A percentile compares a stretch with the other conserved stretches of the same genome.
phyloP scores from a whole-genome alignment of 2,888 invertebrate genomes.

The Dicycla oo region DNA sequence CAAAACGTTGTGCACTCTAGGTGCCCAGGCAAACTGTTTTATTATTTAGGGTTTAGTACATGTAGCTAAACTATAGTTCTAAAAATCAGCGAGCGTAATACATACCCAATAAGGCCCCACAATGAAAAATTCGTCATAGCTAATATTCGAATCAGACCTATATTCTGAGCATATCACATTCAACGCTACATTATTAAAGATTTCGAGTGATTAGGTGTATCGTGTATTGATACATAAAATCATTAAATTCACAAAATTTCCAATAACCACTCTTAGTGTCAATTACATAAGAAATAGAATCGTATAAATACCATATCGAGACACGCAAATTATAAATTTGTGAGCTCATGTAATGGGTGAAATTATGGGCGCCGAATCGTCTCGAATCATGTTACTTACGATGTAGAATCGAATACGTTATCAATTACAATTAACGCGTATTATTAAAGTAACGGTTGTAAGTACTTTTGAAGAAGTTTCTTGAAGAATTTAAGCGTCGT shows the following conservation, averaged over 20 bases:
- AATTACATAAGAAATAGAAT: constrained; percentile 74
- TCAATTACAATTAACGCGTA: constrained; percentile 85
- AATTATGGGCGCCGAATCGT: constrained; percentile 84
- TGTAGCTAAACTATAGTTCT: neutral
- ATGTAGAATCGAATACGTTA: constrained; percentile 81
- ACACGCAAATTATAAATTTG: constrained; percentile 82
- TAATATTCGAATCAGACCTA: constrained; percentile 74
- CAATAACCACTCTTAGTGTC: constrained; percentile 66
- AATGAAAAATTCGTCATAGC: constrained; percentile 73
- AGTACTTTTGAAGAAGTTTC: constrained; percentile 82
- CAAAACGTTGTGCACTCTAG: no score
- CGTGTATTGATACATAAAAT: constrained; percentile 69
- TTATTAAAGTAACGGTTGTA: constrained; percentile 83
- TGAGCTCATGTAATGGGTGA: constrained; percentile 81
- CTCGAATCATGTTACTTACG: constrained; percentile 83
- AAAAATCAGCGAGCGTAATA: constrained; percentile 25
- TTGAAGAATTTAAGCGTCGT: constrained; percentile 79
- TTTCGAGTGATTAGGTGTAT: constrained; percentile 81
- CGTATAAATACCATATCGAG: constrained; percentile 68
- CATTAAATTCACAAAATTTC: constrained; percentile 53
- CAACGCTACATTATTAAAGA: constrained; percentile 84
- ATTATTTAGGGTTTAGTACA: neutral
- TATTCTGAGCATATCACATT: constrained; percentile 77
- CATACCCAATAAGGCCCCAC: constrained; percentile 28
- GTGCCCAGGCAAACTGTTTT: neutral